These are phyloP conservation scores for Rhyacophila evoluta DNA, from an alignment of 2,888 invertebrate species.

Conservation along the genomic window DNA sequence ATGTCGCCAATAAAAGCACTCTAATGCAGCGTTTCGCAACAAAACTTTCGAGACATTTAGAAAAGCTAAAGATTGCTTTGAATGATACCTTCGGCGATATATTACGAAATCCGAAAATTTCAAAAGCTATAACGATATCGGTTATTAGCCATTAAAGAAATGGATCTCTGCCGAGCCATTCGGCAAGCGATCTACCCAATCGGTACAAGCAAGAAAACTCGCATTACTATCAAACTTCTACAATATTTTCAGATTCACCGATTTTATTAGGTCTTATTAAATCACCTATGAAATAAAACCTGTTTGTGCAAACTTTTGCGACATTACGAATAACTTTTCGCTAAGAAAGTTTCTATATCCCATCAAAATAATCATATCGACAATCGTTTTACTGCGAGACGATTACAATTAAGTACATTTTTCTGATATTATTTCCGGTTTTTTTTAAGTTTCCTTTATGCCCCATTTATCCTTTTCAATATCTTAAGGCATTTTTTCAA, in stretches of 20 bases:
- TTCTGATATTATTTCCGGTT: neutral
- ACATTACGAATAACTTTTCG: slow-evolving; percentile 17
- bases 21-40: neutral
- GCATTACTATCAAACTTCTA: slow-evolving; percentile 51
- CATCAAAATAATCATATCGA: slow-evolving; percentile 2
- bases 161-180: slow-evolving; percentile 41
- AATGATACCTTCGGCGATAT: slow-evolving; percentile 23
- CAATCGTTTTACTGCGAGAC: slow-evolving; percentile 14
- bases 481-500: slow-evolving; percentile 17
- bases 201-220: slow-evolving; percentile 37
- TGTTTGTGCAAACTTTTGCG: slow-evolving; percentile 49
- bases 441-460: slow-evolving; percentile 7
- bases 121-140: slow-evolving; percentile 52
- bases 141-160: slow-evolving; percentile 54
- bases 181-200: slow-evolving; percentile 34
- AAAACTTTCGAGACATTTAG: neutral
- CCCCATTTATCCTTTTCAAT: slow-evolving; percentile 19
- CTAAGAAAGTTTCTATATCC: neutral
- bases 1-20: neutral
- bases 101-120: slow-evolving; percentile 40
- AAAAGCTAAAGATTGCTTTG: slow-evolving; percentile 26
- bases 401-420: slow-evolving; percentile 24
- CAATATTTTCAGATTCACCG: slow-evolving; percentile 54
- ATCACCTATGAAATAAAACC: slow-evolving; percentile 53
- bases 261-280: slow-evolving; percentile 54